Evolutionary conservation across 2,113 vertebrate species (phyloP).

Genomic region (Apodemus speciosus): DNA sequence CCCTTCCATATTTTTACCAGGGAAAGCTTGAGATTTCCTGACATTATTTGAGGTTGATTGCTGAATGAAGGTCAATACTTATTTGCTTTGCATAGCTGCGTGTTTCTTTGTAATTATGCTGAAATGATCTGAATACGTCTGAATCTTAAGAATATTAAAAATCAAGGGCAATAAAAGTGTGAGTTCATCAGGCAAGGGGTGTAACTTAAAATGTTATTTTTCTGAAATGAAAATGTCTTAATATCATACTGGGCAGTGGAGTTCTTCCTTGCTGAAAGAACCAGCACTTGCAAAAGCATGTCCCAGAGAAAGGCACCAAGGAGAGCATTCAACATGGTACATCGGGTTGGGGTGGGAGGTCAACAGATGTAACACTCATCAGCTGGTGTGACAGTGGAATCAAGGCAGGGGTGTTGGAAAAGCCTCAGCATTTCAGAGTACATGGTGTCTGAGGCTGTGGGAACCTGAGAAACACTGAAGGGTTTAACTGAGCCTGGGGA

Average conservation of each 20-base stretch:
- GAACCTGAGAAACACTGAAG: background rate
- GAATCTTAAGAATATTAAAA: slow-evolving; percentile 56
- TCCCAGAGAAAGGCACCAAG: background rate
- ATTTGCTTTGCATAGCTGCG: background rate
- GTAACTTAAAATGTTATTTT: slow-evolving; percentile 30
- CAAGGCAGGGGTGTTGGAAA: background rate
- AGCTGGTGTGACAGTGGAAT: background rate
- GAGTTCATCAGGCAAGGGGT: background rate
- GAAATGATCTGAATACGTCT: slow-evolving; percentile 20
- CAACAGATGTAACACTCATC: background rate
- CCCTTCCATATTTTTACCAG: slow-evolving; percentile 52
- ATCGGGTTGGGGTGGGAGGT: background rate
- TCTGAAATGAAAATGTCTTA: slow-evolving; percentile 19
- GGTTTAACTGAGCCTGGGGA: background rate
- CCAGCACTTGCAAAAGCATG: background rate
- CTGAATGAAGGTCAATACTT: slow-evolving; percentile 48
- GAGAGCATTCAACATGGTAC: background rate
- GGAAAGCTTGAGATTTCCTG: slow-evolving; percentile 62
- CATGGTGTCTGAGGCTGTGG: background rate
- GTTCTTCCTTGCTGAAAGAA: background rate
- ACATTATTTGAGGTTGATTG: slow-evolving; percentile 51
- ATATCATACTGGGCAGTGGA: background rate
- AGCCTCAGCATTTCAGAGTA: background rate
- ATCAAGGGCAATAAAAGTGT: background rate
- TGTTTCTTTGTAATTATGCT: slow-evolving; percentile 46